Conservation (phyloP, 2,797 vertebrate species). For the Leptoclinus maculatus region DNA sequence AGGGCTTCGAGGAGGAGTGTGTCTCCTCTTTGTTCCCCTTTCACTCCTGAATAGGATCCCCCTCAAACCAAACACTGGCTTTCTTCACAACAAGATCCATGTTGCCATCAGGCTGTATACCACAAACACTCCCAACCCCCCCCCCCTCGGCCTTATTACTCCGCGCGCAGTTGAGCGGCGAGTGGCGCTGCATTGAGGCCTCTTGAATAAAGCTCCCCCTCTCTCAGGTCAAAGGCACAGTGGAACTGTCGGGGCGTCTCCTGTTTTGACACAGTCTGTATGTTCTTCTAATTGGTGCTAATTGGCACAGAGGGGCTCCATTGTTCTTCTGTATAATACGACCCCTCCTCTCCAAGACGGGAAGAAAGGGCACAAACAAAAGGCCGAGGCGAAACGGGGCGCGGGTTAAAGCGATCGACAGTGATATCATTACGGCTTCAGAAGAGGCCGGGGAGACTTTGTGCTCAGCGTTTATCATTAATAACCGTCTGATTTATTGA, state of each 20-base stretch:
- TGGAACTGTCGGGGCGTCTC: slow-evolving; percentile 77
- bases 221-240: slow-evolving; percentile 73
- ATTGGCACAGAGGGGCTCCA: slow-evolving; percentile 84
- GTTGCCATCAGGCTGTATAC: slow-evolving; percentile 62
- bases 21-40: slow-evolving; percentile 80
- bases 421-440: slow-evolving; percentile 72
- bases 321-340: slow-evolving; percentile 79
- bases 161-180: slow-evolving; percentile 52
- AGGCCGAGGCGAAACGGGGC: slow-evolving; percentile 62
- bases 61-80: slow-evolving; percentile 72
- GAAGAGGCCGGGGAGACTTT: slow-evolving; percentile 34
- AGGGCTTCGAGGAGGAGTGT: slow-evolving; percentile 73
- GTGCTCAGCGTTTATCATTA: slow-evolving; percentile 16
- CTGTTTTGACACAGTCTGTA: slow-evolving; percentile 83
- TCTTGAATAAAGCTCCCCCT: slow-evolving; percentile 62
- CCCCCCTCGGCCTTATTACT: slow-evolving; percentile 53
- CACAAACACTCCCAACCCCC: slow-evolving; percentile 48
- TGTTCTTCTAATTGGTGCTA: slow-evolving; percentile 86
- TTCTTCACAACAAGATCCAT: slow-evolving; percentile 66
- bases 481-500: neutral
- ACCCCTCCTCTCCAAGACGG: slow-evolving; percentile 67
- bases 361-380: slow-evolving; percentile 76
- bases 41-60: slow-evolving; percentile 69
- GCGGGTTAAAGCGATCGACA: slow-evolving; percentile 73
- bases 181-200: slow-evolving; percentile 70